Conservation (phyloP, 2,113 vertebrate genomes). For the Hylia prasina region DNA sequence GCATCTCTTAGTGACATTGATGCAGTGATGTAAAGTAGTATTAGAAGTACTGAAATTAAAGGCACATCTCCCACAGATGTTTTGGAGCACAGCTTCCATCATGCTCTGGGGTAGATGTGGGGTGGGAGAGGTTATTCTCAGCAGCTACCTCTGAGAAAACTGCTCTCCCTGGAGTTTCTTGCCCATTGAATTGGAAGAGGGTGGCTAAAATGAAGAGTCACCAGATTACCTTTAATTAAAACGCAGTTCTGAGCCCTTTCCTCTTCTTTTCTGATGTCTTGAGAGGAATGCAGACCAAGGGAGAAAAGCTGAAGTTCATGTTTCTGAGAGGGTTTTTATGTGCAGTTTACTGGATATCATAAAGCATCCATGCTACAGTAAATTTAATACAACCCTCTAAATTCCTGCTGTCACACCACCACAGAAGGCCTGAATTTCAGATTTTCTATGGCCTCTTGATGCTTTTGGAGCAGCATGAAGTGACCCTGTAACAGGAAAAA, state of each 20-base stretch:
- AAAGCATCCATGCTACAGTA: neutral
- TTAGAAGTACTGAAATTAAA: neutral
- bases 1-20: no score
- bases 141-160: neutral
- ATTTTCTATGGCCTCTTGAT: neutral
- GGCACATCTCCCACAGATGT: neutral
- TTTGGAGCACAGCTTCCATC: neutral
- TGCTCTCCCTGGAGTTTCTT: neutral
- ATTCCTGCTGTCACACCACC: neutral
- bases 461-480: neutral
- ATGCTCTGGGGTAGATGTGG: neutral
- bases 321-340: neutral
- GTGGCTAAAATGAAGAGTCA: neutral
- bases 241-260: neutral
- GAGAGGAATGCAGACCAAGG: neutral
- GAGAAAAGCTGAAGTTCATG: neutral
- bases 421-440: neutral
- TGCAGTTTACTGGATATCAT: neutral
- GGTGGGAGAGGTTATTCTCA: neutral
- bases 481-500: neutral
- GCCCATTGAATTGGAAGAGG: neutral
- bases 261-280: neutral
- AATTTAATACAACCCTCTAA: neutral
- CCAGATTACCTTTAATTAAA: neutral
- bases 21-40: neutral